These are phyloP conservation scores for Tiliqua scincoides DNA, from an alignment of 2,113 vertebrate genomes.

Conservation along the genomic window DNA sequence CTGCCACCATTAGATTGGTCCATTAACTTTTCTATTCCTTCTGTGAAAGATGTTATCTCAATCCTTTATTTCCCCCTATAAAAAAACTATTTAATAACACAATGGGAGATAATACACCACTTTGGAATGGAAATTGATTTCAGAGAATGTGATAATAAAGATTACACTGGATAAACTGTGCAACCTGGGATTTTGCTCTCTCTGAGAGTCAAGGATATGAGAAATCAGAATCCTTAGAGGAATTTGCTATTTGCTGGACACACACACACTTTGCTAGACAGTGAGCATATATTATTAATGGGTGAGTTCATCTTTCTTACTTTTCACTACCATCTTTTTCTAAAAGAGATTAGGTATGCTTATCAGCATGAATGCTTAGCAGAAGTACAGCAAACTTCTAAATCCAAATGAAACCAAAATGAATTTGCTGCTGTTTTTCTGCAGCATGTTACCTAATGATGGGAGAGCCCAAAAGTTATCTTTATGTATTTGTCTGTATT, in stretches of 20 bases:
- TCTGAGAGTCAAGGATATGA: constrained; percentile 1
- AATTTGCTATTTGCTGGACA: neutral
- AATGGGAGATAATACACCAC: neutral
- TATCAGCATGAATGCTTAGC: neutral
- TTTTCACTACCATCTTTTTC: neutral
- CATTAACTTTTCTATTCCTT: constrained; percentile 19
- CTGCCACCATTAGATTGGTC: constrained; percentile 4
- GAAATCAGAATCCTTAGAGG: neutral
- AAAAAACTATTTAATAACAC: constrained; percentile 24
- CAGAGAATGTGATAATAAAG: neutral
- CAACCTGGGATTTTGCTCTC: neutral
- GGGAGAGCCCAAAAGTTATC: neutral
- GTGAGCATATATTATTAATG: neutral
- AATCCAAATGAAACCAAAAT: neutral
- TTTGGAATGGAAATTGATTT: constrained; percentile 26
- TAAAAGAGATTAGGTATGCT: neutral
- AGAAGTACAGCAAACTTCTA: neutral
- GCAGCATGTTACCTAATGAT: neutral
- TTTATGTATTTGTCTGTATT: too few relatives aligned
- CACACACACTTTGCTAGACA: neutral
- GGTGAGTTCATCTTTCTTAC: neutral
- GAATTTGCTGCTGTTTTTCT: neutral
- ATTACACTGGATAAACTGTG: constrained; percentile 17
- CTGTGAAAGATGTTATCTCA: constrained; percentile 25
- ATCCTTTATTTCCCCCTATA: constrained; percentile 20